Evolutionary conservation across 1,140 invertebrate species (phyloP).

Genomic region (Hylyphantes graminicola): DNA sequence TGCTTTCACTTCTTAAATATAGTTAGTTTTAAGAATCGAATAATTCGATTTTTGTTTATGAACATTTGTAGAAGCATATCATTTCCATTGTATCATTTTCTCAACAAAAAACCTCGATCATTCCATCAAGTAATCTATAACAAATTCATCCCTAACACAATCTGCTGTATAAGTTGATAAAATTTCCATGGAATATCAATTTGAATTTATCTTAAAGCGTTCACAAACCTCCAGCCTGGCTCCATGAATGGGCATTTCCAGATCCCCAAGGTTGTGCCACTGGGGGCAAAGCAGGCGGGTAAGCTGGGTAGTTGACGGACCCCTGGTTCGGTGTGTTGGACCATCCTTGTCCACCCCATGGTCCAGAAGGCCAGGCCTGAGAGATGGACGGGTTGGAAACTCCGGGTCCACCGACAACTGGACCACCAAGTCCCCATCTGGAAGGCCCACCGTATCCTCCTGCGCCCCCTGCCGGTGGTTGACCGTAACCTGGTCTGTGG

Average conservation of each 20-base stretch:
- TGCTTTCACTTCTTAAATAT: no score
- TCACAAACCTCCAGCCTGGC: constrained; percentile 32
- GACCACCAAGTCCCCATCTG: constrained; percentile 48
- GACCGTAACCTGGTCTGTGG: constrained; percentile 55
- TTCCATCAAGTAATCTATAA: no score
- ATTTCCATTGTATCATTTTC: no score
- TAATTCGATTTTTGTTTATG: no score
- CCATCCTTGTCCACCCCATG: constrained; percentile 22
- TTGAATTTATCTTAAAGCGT: neutral
- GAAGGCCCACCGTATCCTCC: constrained; percentile 47
- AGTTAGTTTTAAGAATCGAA: no score
- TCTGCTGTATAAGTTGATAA: no score
- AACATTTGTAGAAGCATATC: no score
- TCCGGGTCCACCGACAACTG: constrained; percentile 4
- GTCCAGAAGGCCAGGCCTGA: constrained; percentile 45
- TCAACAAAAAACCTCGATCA: no score
- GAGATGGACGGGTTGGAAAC: constrained; percentile 3
- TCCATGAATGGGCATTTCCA: constrained; percentile 53
- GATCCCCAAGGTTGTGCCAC: constrained; percentile 51
- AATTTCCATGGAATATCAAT: neutral
- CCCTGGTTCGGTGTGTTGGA: neutral
- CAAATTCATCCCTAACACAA: no score
- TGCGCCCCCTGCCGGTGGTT: neutral
- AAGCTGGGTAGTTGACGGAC: constrained; percentile 46
- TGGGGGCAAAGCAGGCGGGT: constrained; percentile 40